These are phyloP conservation scores for Rhagoletis pomonella DNA, from an alignment of 1,140 invertebrate genomes.

Conservation along the genomic window DNA sequence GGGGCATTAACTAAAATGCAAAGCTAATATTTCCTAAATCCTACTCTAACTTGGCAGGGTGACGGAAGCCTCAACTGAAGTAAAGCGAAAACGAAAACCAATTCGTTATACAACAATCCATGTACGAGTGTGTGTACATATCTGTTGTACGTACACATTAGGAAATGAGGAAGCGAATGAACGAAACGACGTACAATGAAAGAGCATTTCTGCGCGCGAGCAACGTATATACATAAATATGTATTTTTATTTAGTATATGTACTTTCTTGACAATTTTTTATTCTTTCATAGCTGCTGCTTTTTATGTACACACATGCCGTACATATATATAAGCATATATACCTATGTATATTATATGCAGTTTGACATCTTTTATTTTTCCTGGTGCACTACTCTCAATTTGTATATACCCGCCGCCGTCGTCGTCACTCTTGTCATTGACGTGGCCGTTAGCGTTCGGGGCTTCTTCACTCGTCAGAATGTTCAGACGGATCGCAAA, in stretches of 20 bases:
- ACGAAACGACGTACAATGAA: not conserved
- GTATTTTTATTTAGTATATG: no score
- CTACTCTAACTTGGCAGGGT: not conserved
- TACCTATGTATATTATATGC: not conserved
- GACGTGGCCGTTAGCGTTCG: slow-evolving; percentile 18
- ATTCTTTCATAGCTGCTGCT: no score
- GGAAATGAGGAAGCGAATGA: slow-evolving; percentile 28
- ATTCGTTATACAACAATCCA: slow-evolving; percentile 10
- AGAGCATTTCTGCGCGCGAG: slow-evolving; percentile 7
- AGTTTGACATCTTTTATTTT: not conserved
- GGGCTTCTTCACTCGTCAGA: not conserved
- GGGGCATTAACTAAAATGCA: not conserved
- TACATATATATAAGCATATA: not conserved
- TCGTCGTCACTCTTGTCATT: slow-evolving; percentile 32
- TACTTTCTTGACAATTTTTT: no score
- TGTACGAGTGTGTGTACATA: not conserved
- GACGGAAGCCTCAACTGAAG: not conserved
- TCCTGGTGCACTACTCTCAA: not conserved
- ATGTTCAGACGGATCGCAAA: not conserved
- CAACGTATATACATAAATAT: no score
- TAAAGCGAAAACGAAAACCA: not conserved
- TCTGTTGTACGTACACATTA: not conserved
- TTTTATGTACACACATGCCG: not conserved
- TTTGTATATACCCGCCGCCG: not conserved
- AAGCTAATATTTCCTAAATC: not conserved